phyloP scores from a whole-genome alignment of 2,113 vertebrate genomes.

The Sturnus vulgaris region DNA sequence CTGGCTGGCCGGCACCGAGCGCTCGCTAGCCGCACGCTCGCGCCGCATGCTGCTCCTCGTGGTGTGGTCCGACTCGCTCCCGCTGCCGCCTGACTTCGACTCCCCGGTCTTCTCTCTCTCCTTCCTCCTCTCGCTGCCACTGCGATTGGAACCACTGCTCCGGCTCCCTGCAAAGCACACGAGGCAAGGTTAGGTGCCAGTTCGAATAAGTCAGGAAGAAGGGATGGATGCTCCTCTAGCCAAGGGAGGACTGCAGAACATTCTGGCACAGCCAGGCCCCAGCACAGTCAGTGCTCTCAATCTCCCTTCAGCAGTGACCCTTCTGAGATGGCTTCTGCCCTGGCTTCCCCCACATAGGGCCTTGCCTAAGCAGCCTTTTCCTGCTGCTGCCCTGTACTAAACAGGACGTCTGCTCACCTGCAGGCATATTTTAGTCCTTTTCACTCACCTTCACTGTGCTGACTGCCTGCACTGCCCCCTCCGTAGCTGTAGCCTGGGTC shows the following conservation, averaged over 20 bases:
- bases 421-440: background rate
- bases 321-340: background rate
- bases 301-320: background rate
- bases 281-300: background rate
- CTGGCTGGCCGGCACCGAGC: conserved; percentile 77
- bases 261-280: background rate
- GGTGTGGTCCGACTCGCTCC: conserved; percentile 82
- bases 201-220: background rate
- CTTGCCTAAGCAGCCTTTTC: background rate
- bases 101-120: conserved; percentile 76
- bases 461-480: conserved; percentile 83
- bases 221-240: background rate
- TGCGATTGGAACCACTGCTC: conserved; percentile 90
- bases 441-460: conserved; percentile 87
- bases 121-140: conserved; percentile 79
- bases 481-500: conserved; percentile 81
- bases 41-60: conserved; percentile 78
- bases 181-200: background rate
- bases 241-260: background rate
- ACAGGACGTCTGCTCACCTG: background rate
- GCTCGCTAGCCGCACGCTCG: conserved; percentile 78
- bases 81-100: conserved; percentile 84
- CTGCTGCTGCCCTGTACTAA: background rate
- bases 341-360: background rate
- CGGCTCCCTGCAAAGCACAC: conserved; percentile 76